Conservation (phyloP, 92 coral and sea anemone genomes). For the Porites cylindrica region DNA sequence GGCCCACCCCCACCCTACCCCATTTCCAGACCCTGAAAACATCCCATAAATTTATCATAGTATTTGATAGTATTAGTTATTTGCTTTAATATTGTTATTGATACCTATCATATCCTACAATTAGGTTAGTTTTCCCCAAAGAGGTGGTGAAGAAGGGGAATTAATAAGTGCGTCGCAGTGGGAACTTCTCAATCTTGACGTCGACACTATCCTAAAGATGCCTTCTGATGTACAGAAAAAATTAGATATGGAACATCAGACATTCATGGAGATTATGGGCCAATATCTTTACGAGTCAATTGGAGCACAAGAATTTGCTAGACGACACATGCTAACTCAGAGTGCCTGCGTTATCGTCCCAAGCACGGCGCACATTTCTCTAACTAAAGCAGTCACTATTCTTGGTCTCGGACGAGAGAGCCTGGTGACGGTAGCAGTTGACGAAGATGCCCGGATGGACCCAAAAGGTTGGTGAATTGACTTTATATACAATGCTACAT, state of each 20-base stretch:
- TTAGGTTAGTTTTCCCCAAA: constrained; percentile 59
- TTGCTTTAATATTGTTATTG: no score
- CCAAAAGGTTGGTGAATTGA: constrained; percentile 37
- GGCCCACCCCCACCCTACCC: no score
- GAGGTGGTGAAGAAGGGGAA: constrained; percentile 37
- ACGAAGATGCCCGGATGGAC: constrained; percentile 78
- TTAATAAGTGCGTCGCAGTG: constrained; percentile 66
- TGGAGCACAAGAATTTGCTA: constrained; percentile 68
- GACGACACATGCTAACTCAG: constrained; percentile 61
- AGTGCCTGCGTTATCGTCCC: constrained; percentile 79
- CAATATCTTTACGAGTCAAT: constrained; percentile 70
- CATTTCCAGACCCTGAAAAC: no score
- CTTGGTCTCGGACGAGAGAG: constrained; percentile 80
- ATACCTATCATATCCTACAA: not conserved
- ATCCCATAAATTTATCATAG: no score
- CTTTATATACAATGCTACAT: not conserved
- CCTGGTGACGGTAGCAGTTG: constrained; percentile 69
- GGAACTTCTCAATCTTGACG: constrained; percentile 87
- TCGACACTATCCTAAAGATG: constrained; percentile 65
- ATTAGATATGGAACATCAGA: constrained; percentile 13
- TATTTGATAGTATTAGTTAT: no score
- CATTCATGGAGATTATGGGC: constrained; percentile 62
- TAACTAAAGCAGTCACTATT: constrained; percentile 82
- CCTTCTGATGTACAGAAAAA: constrained; percentile 45
- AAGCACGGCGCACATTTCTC: constrained; percentile 84